Conservation (phyloP, 2,888 invertebrate species). For the Drosophila neonasuta region DNA sequence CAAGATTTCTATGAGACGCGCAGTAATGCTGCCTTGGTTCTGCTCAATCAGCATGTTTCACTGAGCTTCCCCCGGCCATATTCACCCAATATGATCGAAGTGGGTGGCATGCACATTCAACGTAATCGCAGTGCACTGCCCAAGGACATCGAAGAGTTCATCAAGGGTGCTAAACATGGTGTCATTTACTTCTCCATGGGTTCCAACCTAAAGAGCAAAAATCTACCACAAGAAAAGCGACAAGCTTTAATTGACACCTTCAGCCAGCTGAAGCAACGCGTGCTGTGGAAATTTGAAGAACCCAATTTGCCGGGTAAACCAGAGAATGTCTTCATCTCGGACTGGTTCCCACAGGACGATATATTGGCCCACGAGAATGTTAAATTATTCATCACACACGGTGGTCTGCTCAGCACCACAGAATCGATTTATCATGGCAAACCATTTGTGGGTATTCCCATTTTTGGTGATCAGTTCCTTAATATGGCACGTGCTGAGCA, state of each 20-base stretch:
- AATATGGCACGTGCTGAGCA: conserved; percentile 82
- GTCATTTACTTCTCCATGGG: conserved; percentile 83
- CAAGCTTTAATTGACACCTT: conserved; percentile 70
- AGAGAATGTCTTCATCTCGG: conserved; percentile 79
- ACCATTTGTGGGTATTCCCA: conserved; percentile 83
- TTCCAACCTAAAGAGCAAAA: conserved; percentile 77
- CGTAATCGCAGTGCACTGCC: conserved; percentile 75
- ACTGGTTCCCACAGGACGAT: conserved; percentile 83
- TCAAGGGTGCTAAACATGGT: conserved; percentile 82
- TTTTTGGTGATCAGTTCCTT: conserved; percentile 83
- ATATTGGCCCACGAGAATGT: conserved; percentile 83
- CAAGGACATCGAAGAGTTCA: conserved; percentile 79
- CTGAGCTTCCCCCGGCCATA: conserved; percentile 80
- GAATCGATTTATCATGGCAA: conserved; percentile 83
- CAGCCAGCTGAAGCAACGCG: conserved; percentile 78
- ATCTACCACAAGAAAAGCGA: conserved; percentile 70
- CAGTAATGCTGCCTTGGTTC: conserved; percentile 74
- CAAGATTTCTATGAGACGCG: conserved; percentile 67
- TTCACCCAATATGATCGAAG: conserved; percentile 81
- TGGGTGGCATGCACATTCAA: conserved; percentile 82
- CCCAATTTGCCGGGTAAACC: conserved; percentile 74
- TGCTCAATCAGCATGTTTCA: conserved; percentile 80
- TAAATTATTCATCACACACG: conserved; percentile 83
- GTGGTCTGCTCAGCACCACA: conserved; percentile 83
- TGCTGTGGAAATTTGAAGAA: conserved; percentile 83